phyloP scores from a whole-genome alignment of 2,888 invertebrate genomes.

The Polydesmus complanatus region DNA sequence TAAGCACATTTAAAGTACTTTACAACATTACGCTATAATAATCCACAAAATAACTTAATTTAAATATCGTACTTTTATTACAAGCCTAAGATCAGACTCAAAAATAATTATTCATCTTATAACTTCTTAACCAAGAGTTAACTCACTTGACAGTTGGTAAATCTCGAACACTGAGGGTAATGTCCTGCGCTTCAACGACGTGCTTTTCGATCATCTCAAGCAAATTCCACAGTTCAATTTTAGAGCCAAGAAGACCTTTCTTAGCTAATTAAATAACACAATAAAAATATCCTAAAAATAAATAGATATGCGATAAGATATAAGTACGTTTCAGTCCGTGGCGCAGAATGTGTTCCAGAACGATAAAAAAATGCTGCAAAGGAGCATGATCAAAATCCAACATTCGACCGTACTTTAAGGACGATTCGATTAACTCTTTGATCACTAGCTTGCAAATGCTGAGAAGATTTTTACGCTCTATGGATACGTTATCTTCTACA shows the following conservation, averaged over 20 bases:
- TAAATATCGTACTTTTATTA: no score
- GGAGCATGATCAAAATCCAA: constrained; percentile 87
- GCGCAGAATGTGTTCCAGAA: constrained; percentile 88
- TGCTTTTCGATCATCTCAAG: constrained; percentile 84
- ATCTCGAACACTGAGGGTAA: constrained; percentile 85
- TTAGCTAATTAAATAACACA: constrained; percentile 26
- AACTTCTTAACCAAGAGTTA: background rate
- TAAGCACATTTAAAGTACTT: constrained; percentile 3
- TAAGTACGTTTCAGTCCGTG: constrained; percentile 79
- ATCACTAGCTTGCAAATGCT: constrained; percentile 93
- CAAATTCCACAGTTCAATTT: constrained; percentile 92
- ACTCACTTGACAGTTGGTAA: constrained; percentile 81
- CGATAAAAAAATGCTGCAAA: constrained; percentile 93
- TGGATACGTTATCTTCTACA: no score
- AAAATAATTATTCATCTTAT: background rate
- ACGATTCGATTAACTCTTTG: constrained; percentile 90
- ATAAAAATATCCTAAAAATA: background rate
- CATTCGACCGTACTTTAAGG: constrained; percentile 83
- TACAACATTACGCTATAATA: background rate
- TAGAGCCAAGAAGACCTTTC: constrained; percentile 78
- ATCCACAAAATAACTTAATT: no score
- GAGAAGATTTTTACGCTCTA: constrained; percentile 87
- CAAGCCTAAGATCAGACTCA: no score
- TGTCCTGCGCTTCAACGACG: constrained; percentile 83
- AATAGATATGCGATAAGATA: constrained; percentile 7